Conservation (phyloP, 1,140 invertebrate species). For the Drosophila navojoa region DNA sequence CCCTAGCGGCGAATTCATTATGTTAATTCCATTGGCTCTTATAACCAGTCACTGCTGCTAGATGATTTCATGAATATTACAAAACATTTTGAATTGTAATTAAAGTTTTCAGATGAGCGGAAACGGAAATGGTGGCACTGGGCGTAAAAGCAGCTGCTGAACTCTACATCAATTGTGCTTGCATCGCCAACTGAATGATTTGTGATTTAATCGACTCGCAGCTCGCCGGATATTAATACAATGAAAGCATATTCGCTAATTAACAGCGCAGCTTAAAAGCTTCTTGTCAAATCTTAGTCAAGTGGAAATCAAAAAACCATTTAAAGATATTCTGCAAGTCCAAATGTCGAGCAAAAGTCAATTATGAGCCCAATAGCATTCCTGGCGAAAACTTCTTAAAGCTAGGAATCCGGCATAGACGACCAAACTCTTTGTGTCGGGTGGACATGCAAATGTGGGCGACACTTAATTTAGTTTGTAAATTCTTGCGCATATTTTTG, state of each 20-base stretch:
- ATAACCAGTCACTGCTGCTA: background rate
- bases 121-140: slow-evolving; percentile 49
- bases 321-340: slow-evolving; percentile 27
- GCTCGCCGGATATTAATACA: slow-evolving; percentile 65
- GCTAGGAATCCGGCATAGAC: slow-evolving; percentile 6
- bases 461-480: slow-evolving; percentile 74
- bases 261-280: slow-evolving; percentile 36
- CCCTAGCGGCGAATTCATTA: background rate
- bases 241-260: slow-evolving; percentile 62
- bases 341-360: too few species aligned
- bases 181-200: slow-evolving; percentile 42
- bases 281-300: slow-evolving; percentile 13
- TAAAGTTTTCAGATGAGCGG: slow-evolving; percentile 33
- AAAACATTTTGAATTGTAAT: slow-evolving; percentile 44
- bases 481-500: slow-evolving; percentile 71
- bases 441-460: slow-evolving; percentile 63
- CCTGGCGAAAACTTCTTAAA: slow-evolving; percentile 22
- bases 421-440: slow-evolving; percentile 40
- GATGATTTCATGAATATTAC: slow-evolving; percentile 38
- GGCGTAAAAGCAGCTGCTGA: slow-evolving; percentile 40
- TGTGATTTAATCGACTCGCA: slow-evolving; percentile 32
- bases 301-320: slow-evolving; percentile 43
- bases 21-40: background rate
- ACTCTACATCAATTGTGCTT: slow-evolving; percentile 31
- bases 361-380: background rate